phyloP scores from a whole-genome alignment of 1,140 invertebrate species.

The Drosophila triauraria region DNA sequence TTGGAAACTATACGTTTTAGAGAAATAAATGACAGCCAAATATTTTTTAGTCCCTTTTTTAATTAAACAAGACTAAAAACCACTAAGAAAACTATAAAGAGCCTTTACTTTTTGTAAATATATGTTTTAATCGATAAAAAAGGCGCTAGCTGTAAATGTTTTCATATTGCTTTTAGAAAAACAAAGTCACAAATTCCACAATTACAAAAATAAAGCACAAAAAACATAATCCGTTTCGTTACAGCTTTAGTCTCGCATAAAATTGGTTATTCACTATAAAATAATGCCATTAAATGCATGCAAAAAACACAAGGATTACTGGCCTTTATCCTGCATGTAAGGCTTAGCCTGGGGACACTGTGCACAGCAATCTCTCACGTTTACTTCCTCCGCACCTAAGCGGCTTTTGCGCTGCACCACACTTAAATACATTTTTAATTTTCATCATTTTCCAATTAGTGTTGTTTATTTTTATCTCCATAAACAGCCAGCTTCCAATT shows the following conservation, averaged over 20 bases:
- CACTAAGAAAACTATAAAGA: no score
- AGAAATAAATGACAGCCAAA: no score
- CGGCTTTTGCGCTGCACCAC: constrained; percentile 44
- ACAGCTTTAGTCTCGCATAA: neutral
- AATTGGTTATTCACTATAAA: neutral
- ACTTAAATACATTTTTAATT: constrained; percentile 54
- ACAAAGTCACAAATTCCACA: no score
- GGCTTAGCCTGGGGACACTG: constrained; percentile 14
- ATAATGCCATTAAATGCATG: neutral
- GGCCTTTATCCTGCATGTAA: constrained; percentile 3
- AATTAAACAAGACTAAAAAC: no score
- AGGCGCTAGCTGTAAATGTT: neutral
- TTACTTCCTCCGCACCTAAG: constrained; percentile 28
- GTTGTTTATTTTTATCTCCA: constrained; percentile 3
- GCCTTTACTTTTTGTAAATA: no score
- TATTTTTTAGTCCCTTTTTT: no score
- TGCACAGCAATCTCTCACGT: constrained; percentile 21
- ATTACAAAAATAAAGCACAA: neutral
- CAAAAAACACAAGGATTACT: constrained; percentile 28
- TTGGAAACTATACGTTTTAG: no score
- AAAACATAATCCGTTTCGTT: constrained; percentile 10
- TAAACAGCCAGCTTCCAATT: constrained; percentile 5
- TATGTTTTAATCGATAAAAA: neutral
- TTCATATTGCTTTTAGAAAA: neutral
- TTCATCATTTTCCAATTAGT: constrained; percentile 48